Conservation (phyloP, 2,888 invertebrate species). For the Andrena hattorfiana region DNA sequence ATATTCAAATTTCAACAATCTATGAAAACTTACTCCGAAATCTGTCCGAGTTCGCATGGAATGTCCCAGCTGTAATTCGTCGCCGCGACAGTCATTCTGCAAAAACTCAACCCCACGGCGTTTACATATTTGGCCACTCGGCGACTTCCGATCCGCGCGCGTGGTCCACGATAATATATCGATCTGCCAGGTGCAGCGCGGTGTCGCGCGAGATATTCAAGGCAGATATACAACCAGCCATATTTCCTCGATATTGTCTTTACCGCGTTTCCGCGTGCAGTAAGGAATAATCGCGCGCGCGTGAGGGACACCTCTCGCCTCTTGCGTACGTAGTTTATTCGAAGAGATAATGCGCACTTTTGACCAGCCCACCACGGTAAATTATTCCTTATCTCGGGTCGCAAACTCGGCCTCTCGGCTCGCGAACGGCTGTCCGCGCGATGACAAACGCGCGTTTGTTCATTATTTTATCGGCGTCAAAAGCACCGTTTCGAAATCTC, state of each 20-base stretch:
- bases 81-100: not conserved
- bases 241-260: conserved; percentile 64
- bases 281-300: conserved; percentile 54
- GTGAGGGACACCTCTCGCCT: conserved; percentile 17
- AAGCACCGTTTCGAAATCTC: conserved; percentile 60
- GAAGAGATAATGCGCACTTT: conserved; percentile 56
- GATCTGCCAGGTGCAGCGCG: conserved; percentile 50
- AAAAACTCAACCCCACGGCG: not conserved
- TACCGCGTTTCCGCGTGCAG: conserved; percentile 49
- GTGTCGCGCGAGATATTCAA: conserved; percentile 47
- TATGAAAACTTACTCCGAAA: too few relatives aligned
- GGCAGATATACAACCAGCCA: conserved; percentile 52
- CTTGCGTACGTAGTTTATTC: conserved; percentile 20
- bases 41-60: too few relatives aligned
- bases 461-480: conserved; percentile 67
- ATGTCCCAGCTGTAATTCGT: too few relatives aligned
- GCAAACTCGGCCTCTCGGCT: conserved; percentile 16
- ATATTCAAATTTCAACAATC: too few relatives aligned
- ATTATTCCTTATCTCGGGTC: conserved; percentile 52
- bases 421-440: conserved; percentile 46
- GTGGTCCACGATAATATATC: conserved; percentile 52
- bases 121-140: conserved; percentile 46
- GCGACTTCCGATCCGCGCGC: conserved; percentile 34
- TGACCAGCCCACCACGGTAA: conserved; percentile 39
- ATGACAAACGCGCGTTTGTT: conserved; percentile 69